Evolutionary conservation across 2,797 vertebrate genomes (phyloP).

Genomic region (Spinus pinus): DNA sequence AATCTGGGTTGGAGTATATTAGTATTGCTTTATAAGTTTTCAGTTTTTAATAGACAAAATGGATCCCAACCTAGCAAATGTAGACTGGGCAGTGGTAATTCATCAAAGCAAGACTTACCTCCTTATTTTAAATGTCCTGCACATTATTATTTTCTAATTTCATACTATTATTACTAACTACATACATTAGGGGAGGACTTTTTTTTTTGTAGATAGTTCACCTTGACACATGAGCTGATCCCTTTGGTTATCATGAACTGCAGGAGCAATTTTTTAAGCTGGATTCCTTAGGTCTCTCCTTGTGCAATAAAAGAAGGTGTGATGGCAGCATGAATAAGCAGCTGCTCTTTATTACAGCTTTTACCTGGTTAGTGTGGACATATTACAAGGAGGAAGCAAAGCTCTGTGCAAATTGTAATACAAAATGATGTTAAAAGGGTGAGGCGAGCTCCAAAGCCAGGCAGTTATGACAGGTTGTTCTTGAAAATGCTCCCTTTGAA

Average conservation of each 20-base stretch:
- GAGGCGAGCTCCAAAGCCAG: not conserved
- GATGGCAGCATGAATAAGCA: not conserved
- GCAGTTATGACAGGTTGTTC: not conserved
- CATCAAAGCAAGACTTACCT: not conserved
- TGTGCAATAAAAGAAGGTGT: not conserved
- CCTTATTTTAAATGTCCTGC: not conserved
- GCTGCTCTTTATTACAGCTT: not conserved
- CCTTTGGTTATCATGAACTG: not conserved
- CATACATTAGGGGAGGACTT: not conserved
- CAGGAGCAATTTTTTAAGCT: not conserved
- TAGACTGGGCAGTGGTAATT: not conserved
- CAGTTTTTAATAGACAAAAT: not conserved
- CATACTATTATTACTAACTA: not conserved
- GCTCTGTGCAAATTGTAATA: not conserved
- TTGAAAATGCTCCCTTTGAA: not conserved
- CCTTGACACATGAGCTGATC: not conserved
- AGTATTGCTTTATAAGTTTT: not conserved
- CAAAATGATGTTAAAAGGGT: not conserved
- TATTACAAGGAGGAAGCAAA: not conserved
- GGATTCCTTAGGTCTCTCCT: not conserved
- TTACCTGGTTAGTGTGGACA: not conserved
- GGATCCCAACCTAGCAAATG: not conserved
- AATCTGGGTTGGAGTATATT: not conserved
- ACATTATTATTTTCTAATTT: not conserved
- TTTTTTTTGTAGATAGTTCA: not conserved